These are phyloP conservation scores for Corvus moneduloides DNA, from an alignment of 2,113 vertebrate species.

Conservation along the genomic window DNA sequence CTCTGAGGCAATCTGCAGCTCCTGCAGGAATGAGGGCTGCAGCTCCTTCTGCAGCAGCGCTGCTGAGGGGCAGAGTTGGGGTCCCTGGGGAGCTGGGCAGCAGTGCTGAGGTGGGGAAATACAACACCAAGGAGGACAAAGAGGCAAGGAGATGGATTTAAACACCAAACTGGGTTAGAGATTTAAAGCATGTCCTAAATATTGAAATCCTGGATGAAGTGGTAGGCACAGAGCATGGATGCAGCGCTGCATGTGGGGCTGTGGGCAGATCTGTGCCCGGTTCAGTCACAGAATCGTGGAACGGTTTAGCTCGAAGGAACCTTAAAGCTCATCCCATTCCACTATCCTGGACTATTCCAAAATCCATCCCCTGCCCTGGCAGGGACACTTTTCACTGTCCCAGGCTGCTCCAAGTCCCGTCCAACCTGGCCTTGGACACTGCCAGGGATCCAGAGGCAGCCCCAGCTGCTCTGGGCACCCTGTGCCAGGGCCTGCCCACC, in stretches of 20 bases:
- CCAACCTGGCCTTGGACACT: not conserved
- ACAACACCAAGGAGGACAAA: fast-evolving
- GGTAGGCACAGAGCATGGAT: not conserved
- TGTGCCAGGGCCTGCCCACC: not conserved
- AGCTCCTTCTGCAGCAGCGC: not conserved
- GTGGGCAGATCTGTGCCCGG: not conserved
- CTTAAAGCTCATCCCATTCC: not conserved
- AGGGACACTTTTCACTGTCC: fast-evolving
- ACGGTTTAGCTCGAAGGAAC: not conserved
- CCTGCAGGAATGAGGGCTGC: not conserved
- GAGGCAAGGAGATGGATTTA: not conserved
- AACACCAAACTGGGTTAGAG: not conserved
- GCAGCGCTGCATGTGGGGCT: fast-evolving
- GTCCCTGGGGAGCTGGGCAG: not conserved
- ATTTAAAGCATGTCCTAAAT: not conserved
- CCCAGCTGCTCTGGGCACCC: not conserved
- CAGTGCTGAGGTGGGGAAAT: not conserved
- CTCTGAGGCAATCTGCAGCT: conserved; percentile 14
- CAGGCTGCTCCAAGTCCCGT: fast-evolving
- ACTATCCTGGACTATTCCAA: too few species aligned
- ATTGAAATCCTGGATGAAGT: not conserved
- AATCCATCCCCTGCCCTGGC: not conserved
- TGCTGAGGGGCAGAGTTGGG: fast-evolving
- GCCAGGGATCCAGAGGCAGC: not conserved
- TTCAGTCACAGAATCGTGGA: not conserved